phyloP scores from a whole-genome alignment of 1,140 invertebrate species.

The Rhyzopertha dominica region DNA sequence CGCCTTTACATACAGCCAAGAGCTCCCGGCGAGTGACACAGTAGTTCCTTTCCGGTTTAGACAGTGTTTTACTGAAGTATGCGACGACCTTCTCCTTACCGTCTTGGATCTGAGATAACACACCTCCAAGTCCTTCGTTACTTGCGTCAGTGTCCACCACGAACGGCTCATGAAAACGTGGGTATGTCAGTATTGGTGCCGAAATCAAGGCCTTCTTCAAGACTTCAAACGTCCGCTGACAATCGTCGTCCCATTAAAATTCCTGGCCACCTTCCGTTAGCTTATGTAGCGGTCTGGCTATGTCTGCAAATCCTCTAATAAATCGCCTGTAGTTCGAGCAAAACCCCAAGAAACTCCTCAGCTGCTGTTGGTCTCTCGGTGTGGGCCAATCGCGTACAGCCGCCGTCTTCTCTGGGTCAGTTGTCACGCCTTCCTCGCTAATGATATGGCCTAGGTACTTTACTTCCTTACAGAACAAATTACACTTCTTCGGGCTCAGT shows the following conservation, averaged over 20 bases:
- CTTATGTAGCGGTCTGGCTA: constrained; percentile 21
- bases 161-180: constrained; percentile 12
- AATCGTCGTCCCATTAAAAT: not conserved
- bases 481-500: too few species aligned
- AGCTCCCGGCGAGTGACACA: constrained; percentile 23
- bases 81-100: constrained; percentile 18
- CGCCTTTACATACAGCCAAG: constrained; percentile 19
- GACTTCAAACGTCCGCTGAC: not conserved
- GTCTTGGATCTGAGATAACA: constrained; percentile 17
- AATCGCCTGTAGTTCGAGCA: constrained; percentile 23
- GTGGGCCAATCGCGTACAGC: constrained; percentile 33
- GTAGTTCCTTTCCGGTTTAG: constrained; percentile 38
- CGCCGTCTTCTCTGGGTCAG: constrained; percentile 39
- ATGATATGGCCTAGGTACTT: constrained; percentile 44
- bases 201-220: not conserved
- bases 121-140: constrained; percentile 7
- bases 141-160: constrained; percentile 18
- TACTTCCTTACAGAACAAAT: constrained; percentile 24
- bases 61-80: constrained; percentile 34
- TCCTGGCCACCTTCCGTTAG: constrained; percentile 5
- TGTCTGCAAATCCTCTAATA: constrained; percentile 17
- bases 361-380: constrained; percentile 21
- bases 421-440: constrained; percentile 32
- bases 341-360: constrained; percentile 25
- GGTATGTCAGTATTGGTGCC: constrained; percentile 4